phyloP scores from a whole-genome alignment of 2,113 vertebrate genomes.

The Catharus fuscescens region DNA sequence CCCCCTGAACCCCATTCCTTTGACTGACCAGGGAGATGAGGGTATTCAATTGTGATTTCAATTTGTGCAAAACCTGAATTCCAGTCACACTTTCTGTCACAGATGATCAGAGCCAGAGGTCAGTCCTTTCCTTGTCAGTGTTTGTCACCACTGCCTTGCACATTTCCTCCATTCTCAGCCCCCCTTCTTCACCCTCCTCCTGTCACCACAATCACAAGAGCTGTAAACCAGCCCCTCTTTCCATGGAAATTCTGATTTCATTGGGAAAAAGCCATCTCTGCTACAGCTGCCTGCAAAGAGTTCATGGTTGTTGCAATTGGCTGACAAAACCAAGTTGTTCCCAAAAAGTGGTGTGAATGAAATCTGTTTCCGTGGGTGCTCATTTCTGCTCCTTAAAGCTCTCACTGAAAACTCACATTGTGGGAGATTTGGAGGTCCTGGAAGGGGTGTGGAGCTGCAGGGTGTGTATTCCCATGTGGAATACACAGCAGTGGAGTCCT shows the following conservation, averaged over 20 bases:
- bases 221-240: conserved; percentile 11
- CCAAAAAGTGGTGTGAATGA: neutral
- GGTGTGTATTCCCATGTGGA: neutral
- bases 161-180: neutral
- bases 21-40: neutral
- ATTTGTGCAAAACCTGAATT: neutral
- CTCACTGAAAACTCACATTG: neutral
- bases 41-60: neutral
- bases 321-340: neutral
- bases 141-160: neutral
- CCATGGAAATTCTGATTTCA: conserved; percentile 29
- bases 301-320: neutral
- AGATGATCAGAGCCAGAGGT: neutral
- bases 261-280: neutral
- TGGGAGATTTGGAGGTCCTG: neutral
- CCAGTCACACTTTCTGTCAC: neutral
- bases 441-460: neutral
- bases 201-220: neutral
- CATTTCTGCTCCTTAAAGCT: neutral
- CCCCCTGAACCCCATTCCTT: neutral
- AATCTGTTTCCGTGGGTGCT: neutral
- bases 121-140: neutral
- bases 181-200: neutral
- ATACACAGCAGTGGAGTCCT: neutral
- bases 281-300: neutral